Conservation (phyloP, 2,113 vertebrate species). For the Tychaedon coryphoeus region DNA sequence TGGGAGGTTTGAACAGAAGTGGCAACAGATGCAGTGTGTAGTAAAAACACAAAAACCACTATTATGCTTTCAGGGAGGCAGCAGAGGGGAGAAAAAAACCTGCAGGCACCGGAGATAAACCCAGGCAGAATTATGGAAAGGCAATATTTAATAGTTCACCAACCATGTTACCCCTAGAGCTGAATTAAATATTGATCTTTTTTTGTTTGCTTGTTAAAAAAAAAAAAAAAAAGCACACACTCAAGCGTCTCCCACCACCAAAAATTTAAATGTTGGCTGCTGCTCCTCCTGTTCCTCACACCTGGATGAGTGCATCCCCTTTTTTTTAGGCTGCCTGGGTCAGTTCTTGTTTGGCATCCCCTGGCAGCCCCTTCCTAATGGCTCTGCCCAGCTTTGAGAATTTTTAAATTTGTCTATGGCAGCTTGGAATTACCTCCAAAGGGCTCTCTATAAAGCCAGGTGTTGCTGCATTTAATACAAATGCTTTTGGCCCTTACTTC, state of each 20-base stretch:
- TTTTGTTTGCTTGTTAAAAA: background rate
- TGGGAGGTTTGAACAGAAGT: constrained; percentile 34
- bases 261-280: background rate
- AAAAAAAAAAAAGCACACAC: background rate
- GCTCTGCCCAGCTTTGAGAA: background rate
- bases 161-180: background rate
- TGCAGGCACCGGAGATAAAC: constrained; percentile 1
- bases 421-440: background rate
- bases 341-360: background rate
- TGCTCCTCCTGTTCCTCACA: background rate
- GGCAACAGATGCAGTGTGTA: constrained; percentile 20
- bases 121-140: background rate
- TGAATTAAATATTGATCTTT: background rate
- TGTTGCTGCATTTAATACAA: background rate
- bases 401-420: background rate
- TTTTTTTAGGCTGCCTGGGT: background rate
- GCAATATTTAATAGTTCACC: constrained; percentile 2
- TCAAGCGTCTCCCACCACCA: background rate
- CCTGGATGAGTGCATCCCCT: background rate
- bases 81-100: background rate
- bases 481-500: background rate
- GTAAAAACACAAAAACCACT: background rate
- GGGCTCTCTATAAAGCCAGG: background rate
- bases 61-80: background rate
- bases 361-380: background rate